These are phyloP conservation scores for Biston stratarius DNA, from an alignment of 2,888 invertebrate genomes.

Conservation along the genomic window DNA sequence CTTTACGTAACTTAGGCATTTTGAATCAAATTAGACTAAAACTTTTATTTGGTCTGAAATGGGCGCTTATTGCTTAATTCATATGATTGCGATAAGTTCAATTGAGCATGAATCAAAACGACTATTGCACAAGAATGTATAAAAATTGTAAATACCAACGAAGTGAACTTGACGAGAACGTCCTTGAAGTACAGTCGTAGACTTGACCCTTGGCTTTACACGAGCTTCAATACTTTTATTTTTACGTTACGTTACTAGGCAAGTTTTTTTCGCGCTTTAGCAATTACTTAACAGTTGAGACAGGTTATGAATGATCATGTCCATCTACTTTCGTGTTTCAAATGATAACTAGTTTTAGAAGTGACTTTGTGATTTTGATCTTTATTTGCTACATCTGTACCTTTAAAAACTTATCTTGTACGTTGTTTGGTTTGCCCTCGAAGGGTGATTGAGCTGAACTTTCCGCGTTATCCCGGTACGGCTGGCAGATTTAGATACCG, in stretches of 20 bases:
- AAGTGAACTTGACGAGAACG: slow-evolving; percentile 43
- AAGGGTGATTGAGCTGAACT: too few species aligned
- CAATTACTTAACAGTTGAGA: slow-evolving; percentile 24
- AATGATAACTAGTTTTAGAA: slow-evolving; percentile 12
- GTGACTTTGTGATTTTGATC: slow-evolving; percentile 12
- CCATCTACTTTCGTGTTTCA: slow-evolving; percentile 6
- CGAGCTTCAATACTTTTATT: slow-evolving; percentile 34
- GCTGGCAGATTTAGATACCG: too few species aligned
- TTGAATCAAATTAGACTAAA: background rate
- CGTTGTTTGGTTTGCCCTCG: background rate
- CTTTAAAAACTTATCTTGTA: background rate
- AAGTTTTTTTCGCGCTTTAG: slow-evolving; percentile 14
- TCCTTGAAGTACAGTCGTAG: slow-evolving; percentile 39
- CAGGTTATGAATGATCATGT: slow-evolving; percentile 16
- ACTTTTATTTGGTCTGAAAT: too few species aligned
- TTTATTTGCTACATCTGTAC: slow-evolving; percentile 9
- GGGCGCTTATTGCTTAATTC: background rate
- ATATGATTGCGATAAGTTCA: slow-evolving; percentile 1
- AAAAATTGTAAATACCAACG: slow-evolving; percentile 32
- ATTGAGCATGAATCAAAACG: slow-evolving; percentile 13
- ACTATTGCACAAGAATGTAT: slow-evolving; percentile 17
- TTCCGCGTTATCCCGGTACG: too few species aligned
- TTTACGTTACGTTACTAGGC: slow-evolving; percentile 29
- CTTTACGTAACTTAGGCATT: background rate
- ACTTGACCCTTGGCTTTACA: slow-evolving; percentile 43